These are phyloP conservation scores for Euglossa dilemma DNA, from an alignment of 1,140 invertebrate genomes.

Conservation along the genomic window DNA sequence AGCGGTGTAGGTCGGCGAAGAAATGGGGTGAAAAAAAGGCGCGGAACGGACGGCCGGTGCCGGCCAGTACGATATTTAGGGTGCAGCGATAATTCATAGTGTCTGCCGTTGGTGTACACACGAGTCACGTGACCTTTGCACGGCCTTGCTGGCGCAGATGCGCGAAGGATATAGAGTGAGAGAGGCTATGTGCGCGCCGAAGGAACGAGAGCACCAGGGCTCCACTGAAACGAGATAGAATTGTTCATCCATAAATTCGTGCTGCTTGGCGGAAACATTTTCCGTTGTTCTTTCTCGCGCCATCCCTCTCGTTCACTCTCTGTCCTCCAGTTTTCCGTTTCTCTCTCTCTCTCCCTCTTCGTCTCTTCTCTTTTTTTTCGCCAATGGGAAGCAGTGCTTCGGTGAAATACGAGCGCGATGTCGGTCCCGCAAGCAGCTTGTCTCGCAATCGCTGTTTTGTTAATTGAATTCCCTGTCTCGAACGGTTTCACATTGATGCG, in stretches of 20 bases:
- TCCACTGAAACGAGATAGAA: constrained; percentile 58
- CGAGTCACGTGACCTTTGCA: constrained; percentile 56
- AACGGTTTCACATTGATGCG: constrained; percentile 42
- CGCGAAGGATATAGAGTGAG: constrained; percentile 4
- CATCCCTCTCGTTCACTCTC: not conserved
- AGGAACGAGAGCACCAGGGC: constrained; percentile 50
- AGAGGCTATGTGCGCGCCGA: constrained; percentile 23
- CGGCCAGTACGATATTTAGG: constrained; percentile 55
- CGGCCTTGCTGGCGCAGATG: constrained; percentile 57
- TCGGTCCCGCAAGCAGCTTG: constrained; percentile 55
- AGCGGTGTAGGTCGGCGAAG: constrained; percentile 36
- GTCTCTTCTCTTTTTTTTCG: not conserved
- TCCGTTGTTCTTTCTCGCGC: constrained; percentile 49
- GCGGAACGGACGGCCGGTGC: constrained; percentile 18
- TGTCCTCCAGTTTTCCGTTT: not conserved
- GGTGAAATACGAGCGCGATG: constrained; percentile 53
- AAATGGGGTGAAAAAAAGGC: constrained; percentile 51
- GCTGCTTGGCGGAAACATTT: constrained; percentile 65
- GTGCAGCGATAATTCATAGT: constrained; percentile 61
- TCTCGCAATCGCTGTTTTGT: constrained; percentile 59
- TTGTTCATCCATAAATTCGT: constrained; percentile 69
- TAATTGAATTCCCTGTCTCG: constrained; percentile 65
- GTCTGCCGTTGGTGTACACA: constrained; percentile 42
- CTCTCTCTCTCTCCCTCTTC: not conserved
- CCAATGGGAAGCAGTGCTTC: constrained; percentile 28